Conservation (phyloP, 1,140 invertebrate genomes). For the Scaptomyza hsui region DNA sequence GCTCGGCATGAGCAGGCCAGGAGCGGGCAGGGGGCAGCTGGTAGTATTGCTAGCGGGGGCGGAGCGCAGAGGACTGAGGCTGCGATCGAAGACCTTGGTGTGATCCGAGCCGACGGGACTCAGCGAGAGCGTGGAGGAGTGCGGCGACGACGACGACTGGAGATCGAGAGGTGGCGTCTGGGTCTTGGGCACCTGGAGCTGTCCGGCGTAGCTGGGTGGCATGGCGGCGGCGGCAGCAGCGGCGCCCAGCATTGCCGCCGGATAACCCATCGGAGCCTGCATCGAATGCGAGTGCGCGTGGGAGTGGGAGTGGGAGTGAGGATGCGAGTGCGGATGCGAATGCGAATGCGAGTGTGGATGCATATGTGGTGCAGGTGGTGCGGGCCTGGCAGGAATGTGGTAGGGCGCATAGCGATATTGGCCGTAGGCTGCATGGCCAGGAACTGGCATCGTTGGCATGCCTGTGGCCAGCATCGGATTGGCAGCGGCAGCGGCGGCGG, state of each 20-base stretch:
- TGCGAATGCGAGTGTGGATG: constrained; percentile 70
- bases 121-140: constrained; percentile 80
- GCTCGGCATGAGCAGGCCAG: constrained; percentile 68
- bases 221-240: constrained; percentile 61
- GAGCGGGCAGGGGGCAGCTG: constrained; percentile 61
- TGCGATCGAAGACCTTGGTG: constrained; percentile 75
- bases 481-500: constrained; percentile 47
- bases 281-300: constrained; percentile 48
- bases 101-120: constrained; percentile 82
- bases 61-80: constrained; percentile 52
- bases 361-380: constrained; percentile 83
- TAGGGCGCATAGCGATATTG: constrained; percentile 84
- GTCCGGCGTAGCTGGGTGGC: constrained; percentile 52
- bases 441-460: constrained; percentile 84
- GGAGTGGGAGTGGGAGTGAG: constrained; percentile 46
- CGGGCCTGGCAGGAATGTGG: constrained; percentile 76
- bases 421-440: constrained; percentile 82
- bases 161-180: constrained; percentile 81
- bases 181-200: constrained; percentile 62
- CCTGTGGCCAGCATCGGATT: constrained; percentile 85
- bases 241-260: constrained; percentile 56
- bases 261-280: constrained; percentile 50
- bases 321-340: constrained; percentile 74
- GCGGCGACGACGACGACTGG: constrained; percentile 82
- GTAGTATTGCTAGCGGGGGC: constrained; percentile 36